Evolutionary conservation across 2,113 vertebrate species (phyloP).

Genomic region (Chamaetylas fuelleborni): DNA sequence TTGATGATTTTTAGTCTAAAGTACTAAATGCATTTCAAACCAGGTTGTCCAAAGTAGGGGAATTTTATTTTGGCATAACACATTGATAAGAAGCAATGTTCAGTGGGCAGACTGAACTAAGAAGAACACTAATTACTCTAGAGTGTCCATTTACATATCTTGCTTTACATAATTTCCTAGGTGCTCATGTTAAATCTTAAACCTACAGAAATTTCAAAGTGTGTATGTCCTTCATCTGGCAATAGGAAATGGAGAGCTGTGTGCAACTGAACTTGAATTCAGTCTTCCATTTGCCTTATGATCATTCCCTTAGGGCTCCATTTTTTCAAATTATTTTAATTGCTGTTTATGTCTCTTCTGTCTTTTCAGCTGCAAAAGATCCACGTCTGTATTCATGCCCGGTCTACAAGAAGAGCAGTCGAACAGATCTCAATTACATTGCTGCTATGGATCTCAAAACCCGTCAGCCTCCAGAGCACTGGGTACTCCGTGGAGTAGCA

Average conservation of each 20-base stretch:
- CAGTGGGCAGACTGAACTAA: not conserved
- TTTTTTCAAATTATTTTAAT: not conserved
- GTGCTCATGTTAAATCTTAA: not conserved
- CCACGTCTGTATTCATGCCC: constrained; percentile 85
- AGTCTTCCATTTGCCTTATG: not conserved
- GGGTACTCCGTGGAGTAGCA: constrained; percentile 91
- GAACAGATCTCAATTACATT: constrained; percentile 89
- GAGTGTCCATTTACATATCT: not conserved
- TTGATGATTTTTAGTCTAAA: not conserved
- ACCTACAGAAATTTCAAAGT: not conserved
- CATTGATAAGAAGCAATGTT: not conserved
- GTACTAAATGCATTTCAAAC: not conserved
- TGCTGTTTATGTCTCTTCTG: not conserved
- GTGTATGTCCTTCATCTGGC: not conserved
- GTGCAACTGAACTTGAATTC: not conserved
- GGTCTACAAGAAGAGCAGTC: constrained; percentile 88
- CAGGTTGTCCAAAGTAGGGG: not conserved
- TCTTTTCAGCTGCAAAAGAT: constrained; percentile 79
- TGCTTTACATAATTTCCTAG: not conserved
- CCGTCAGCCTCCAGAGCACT: constrained; percentile 82
- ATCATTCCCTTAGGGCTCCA: not conserved
- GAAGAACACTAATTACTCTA: not conserved
- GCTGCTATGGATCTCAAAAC: constrained; percentile 85
- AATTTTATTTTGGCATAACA: not conserved
- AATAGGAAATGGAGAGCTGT: not conserved